Base-by-base conservation (phyloP, 2,113 vertebrate genomes). In the Periophthalmus modestus region DNA sequence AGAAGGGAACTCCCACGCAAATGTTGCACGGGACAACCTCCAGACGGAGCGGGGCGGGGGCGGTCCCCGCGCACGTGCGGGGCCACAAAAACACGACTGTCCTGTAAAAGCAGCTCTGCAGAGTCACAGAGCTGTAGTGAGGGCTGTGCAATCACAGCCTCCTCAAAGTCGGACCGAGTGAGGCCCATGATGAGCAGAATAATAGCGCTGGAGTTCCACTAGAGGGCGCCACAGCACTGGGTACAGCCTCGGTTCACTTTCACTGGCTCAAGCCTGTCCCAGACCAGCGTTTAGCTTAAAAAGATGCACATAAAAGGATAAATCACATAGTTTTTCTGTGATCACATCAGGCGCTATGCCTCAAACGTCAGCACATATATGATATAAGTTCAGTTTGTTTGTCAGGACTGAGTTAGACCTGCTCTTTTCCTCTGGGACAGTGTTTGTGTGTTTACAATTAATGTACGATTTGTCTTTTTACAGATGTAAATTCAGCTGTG, bases 1-100 rank as follows among this genome's bases (percentile, higher is more conserved):
- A 87, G 34, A 65, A 39, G 94, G 94, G 93, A 95, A 94, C 94
- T 94, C 94, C 94, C 92, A 94, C 94, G 94, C 94, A 94, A 89
- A 83, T 85, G 83, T 85, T 91, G 81, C 89, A 90, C 91, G 92
- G 93, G 93, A 89, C 93, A 91, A 93, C 93, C 92, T 93, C 92
- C 92, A 92, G 91, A 92, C 92, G 93, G 93, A 94, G 86, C 86
- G 86, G 83, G 89, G 89, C 79, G 81, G 89, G 94, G 94, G 89
- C 92, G 91, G 89, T 92, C 93, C 88, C 92, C 82, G 70, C 81
- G 68, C 85, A 81, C 88, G 79, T 74, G 71, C 68, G 68, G 21
- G 46, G 70, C 6, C 59, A 34, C 28, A 34, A 62, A 59, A 33
- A 33, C 84, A 85, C 58, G 62, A 63, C 85, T 79, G 88, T 88